Conservation (phyloP, 2,797 vertebrate genomes). For the Phrynocephalus vlangalii region DNA sequence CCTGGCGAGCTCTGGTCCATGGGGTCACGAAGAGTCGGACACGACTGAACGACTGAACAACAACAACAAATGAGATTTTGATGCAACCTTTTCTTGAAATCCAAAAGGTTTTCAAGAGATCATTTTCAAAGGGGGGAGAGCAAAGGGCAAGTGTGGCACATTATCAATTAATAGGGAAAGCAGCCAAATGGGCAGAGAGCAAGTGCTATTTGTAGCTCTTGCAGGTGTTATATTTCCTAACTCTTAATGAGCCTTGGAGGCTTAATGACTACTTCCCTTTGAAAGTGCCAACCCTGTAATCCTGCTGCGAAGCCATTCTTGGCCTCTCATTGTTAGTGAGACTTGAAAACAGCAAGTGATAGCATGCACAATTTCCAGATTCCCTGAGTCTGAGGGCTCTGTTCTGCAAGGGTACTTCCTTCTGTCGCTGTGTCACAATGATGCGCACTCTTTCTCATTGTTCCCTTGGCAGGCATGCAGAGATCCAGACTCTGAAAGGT, state of each 20-base stretch:
- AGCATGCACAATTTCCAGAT: slow-evolving; percentile 10
- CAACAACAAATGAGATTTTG: background rate
- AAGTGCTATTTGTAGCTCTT: background rate
- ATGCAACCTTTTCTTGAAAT: background rate
- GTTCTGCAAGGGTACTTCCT: slow-evolving; percentile 42
- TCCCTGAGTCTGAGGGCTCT: slow-evolving; percentile 31
- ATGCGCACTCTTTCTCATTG: slow-evolving; percentile 46
- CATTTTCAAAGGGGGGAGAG: background rate
- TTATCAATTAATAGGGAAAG: slow-evolving; percentile 9
- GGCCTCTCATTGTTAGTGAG: slow-evolving; percentile 16
- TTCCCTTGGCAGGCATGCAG: slow-evolving; percentile 50
- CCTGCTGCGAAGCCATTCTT: slow-evolving; percentile 25
- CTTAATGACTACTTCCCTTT: slow-evolving; percentile 36
- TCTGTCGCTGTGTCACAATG: slow-evolving; percentile 34
- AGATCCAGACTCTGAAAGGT: slow-evolving; percentile 48
- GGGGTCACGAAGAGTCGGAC: too few relatives aligned
- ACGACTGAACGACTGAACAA: too few relatives aligned
- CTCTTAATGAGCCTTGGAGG: slow-evolving; percentile 45
- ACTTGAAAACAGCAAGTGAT: slow-evolving; percentile 52
- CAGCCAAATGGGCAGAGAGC: background rate
- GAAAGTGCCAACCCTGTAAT: slow-evolving; percentile 35
- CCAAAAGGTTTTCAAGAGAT: background rate
- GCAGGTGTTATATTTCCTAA: slow-evolving; percentile 17
- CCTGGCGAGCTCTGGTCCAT: too few relatives aligned
- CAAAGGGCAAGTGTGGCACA: background rate